Base-by-base conservation (phyloP, 2,113 vertebrate species). In the Steatornis caripensis region DNA sequence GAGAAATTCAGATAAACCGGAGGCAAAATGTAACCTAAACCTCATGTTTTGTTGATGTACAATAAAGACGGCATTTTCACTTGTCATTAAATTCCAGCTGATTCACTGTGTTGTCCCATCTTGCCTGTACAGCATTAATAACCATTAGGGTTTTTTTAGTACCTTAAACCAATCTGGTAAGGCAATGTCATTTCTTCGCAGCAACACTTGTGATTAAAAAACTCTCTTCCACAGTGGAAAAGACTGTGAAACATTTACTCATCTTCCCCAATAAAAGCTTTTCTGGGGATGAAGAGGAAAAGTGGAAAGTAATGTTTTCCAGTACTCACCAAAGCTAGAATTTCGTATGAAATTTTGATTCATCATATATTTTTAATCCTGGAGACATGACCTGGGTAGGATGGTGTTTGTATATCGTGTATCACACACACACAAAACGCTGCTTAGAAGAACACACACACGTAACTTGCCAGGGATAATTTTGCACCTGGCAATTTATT, bases 281-380 rank as follows among this genome's bases (percentile, higher is more conserved):
- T 89, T 46, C 49, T 89, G 46, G 41, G 64, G 41, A 37, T 48
- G 46, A 86, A 79, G 75, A 45, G 68, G 23, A 24, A 65, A 87
- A 83, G 62, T 45, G 48, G 24, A 82, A 64, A 80, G 64, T 71
- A 66, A 91, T 70, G 58, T 89, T 95, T 96, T 95, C 90, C 93
- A 96, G 58, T 48, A 39, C 18, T 95, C 64, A 69, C 65, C 78
- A 88, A 75, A 95, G 69, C 60, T 84, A 83, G 46, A 85, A 95
- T 92, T 84, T 85, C 76, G 78, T 57, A 64, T 87, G 71, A 90
- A 95, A 89, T 57, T 96, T 95, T 94, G 89, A 90, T 84, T 93
- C 19, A 13, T 48, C 11, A 7, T 86, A 11, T 75, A 82, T 75
- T 94, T 96, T 95, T 90, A 95, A 93, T 66, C 68, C 60, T 41